phyloP scores from a whole-genome alignment of 2,797 vertebrate species.

The Ammospiza maritima region DNA sequence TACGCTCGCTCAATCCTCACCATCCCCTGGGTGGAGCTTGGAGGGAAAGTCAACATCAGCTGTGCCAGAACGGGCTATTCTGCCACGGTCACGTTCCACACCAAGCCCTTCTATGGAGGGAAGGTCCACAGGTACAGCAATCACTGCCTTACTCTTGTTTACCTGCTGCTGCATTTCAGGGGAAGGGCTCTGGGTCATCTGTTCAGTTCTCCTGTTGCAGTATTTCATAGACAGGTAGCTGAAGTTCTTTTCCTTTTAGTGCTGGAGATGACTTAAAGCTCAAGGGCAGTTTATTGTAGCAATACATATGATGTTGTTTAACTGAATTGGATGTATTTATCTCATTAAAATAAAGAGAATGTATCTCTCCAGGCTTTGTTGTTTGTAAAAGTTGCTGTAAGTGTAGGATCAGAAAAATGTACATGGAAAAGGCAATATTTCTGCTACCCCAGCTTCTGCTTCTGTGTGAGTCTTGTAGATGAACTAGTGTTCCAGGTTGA shows the following conservation, averaged over 20 bases:
- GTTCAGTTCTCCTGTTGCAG: not conserved
- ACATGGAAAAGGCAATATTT: rapidly evolving
- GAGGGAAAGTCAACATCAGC: slow-evolving; percentile 91
- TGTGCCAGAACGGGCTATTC: slow-evolving; percentile 92
- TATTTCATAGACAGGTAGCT: not conserved
- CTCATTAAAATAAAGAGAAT: not conserved
- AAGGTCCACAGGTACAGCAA: slow-evolving; percentile 90
- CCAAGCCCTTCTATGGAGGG: slow-evolving; percentile 95
- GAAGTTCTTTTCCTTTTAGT: not conserved
- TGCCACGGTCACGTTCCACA: slow-evolving; percentile 91
- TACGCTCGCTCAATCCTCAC: slow-evolving; percentile 97
- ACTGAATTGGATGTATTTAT: not conserved
- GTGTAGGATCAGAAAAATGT: not conserved
- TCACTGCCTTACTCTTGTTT: not conserved
- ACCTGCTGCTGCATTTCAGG: not conserved
- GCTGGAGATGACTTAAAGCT: not conserved
- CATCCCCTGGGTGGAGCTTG: slow-evolving; percentile 95
- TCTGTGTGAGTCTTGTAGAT: not conserved
- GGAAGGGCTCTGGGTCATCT: not conserved
- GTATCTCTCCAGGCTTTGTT: not conserved
- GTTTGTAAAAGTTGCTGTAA: not conserved
- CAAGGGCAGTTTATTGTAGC: not conserved
- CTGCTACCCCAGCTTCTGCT: not conserved
- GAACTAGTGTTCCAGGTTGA: not conserved
- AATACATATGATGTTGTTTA: not conserved